Conservation (phyloP, 2,113 vertebrate species). For the Semnopithecus entellus region DNA sequence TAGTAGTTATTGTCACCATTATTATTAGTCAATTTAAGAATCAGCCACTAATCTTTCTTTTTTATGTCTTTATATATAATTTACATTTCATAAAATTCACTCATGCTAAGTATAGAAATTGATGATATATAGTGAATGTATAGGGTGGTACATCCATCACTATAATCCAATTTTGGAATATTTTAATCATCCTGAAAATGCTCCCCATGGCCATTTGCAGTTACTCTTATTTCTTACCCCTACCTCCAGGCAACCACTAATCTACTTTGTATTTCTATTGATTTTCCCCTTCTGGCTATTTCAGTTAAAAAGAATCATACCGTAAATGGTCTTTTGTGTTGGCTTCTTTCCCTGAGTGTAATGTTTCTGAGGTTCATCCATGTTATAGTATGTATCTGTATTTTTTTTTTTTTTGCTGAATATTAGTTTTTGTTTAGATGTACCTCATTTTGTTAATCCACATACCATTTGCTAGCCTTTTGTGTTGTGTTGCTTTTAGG, state of each 20-base stretch:
- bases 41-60: not conserved
- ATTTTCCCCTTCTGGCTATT: not conserved
- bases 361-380: not conserved
- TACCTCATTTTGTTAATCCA: not conserved
- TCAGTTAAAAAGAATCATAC: not conserved
- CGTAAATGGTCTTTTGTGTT: not conserved
- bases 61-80: not conserved
- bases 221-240: not conserved
- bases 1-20: not conserved
- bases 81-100: not conserved
- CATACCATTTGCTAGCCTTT: not conserved
- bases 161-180: not conserved
- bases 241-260: not conserved
- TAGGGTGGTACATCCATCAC: not conserved
- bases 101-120: not conserved
- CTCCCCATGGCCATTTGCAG: not conserved
- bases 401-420: not conserved
- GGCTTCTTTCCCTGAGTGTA: not conserved
- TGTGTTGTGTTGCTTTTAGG: not conserved
- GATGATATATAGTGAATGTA: not conserved
- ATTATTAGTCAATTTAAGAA: not conserved
- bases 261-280: not conserved
- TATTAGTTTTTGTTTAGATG: not conserved
- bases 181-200: not conserved
- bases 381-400: not conserved